Conservation (phyloP, 2,888 invertebrate genomes). For the Eurois occulta region DNA sequence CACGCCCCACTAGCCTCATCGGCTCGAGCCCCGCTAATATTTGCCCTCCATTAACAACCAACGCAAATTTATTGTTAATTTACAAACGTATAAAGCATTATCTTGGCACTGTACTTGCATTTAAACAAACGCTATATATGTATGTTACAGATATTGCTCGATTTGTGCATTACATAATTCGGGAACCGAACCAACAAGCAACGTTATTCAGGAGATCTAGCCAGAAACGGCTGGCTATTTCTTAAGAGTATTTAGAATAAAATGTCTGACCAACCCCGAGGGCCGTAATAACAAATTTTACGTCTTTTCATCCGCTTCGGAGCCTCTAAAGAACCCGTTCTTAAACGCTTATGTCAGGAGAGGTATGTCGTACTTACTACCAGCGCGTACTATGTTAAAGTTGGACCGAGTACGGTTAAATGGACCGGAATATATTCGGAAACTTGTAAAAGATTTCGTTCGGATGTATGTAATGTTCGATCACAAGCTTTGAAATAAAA, state of each 20-base stretch:
- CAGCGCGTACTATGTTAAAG: constrained; percentile 28
- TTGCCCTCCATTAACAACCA: constrained; percentile 73
- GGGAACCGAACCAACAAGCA: not conserved
- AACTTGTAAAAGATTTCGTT: constrained; percentile 48
- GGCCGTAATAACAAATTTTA: constrained; percentile 45
- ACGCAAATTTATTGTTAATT: constrained; percentile 72
- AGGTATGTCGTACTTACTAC: constrained; percentile 28
- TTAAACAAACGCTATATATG: constrained; percentile 40
- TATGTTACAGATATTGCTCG: constrained; percentile 45
- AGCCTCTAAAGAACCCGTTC: constrained; percentile 42
- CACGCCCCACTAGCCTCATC: constrained; percentile 60
- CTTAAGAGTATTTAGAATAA: constrained; percentile 37
- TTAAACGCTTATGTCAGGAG: constrained; percentile 49
- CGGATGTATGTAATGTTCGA: constrained; percentile 7
- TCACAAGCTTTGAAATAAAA: constrained; percentile 30
- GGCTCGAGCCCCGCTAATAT: constrained; percentile 71
- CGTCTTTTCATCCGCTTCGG: constrained; percentile 52
- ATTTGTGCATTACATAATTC: constrained; percentile 39
- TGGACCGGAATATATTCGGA: constrained; percentile 50
- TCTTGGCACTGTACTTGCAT: constrained; percentile 65
- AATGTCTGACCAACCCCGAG: constrained; percentile 23
- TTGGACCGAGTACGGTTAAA: constrained; percentile 48
- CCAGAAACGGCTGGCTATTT: not conserved
- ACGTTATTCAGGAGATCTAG: not conserved
- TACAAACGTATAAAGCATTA: constrained; percentile 66